Percentiles rank a stretch among this genome's conserved stretches.
Conservation (phyloP, 1,140 invertebrate species). For the Cydia amplana region DNA sequence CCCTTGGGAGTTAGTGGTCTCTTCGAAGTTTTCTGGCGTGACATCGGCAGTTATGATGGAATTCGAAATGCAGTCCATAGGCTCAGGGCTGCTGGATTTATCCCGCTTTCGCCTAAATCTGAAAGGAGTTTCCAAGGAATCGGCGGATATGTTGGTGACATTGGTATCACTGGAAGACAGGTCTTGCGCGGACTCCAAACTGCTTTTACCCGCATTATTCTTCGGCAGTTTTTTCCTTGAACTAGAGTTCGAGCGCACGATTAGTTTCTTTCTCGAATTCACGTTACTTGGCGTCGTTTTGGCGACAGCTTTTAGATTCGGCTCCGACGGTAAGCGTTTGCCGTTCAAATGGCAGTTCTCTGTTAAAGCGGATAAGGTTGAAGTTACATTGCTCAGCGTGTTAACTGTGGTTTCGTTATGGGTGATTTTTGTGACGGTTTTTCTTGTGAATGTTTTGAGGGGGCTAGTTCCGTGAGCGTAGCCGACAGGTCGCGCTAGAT, state of each 20-base stretch:
- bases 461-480: constrained; percentile 66
- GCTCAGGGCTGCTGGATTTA: constrained; percentile 73
- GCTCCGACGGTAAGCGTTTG: constrained; percentile 66
- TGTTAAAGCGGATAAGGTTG: constrained; percentile 71
- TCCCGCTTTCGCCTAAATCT: constrained; percentile 72
- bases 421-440: constrained; percentile 59
- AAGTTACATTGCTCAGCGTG: constrained; percentile 64
- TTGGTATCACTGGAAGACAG: constrained; percentile 76
- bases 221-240: constrained; percentile 73
- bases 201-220: constrained; percentile 52
- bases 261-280: constrained; percentile 66
- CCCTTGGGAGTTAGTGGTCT: constrained; percentile 73
- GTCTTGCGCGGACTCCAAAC: constrained; percentile 66
- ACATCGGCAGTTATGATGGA: constrained; percentile 68
- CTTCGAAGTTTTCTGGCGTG: constrained; percentile 67
- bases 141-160: constrained; percentile 74
- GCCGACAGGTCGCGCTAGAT: constrained; percentile 59
- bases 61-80: constrained; percentile 72
- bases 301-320: constrained; percentile 62
- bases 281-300: constrained; percentile 55
- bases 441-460: constrained; percentile 65
- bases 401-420: constrained; percentile 52
- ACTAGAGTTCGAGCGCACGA: constrained; percentile 67
- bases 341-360: constrained; percentile 75
- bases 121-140: constrained; percentile 73